Base-by-base conservation (phyloP, 2,888 invertebrate species). In the Hydrotaea cyrtoneurina region DNA sequence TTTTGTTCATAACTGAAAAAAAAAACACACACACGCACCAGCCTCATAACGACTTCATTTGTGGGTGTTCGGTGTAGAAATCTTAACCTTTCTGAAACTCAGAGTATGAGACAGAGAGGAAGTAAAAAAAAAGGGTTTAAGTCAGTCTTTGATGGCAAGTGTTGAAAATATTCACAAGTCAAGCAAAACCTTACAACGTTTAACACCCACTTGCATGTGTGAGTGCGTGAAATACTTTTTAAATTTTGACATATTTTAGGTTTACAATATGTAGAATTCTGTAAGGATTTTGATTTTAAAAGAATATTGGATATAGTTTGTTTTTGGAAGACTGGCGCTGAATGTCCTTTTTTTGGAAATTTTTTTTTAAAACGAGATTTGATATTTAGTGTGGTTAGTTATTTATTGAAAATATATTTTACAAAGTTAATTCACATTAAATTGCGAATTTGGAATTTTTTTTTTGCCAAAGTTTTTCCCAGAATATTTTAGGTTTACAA, bases 1-100 rank as follows among this genome's bases (percentile, higher is more conserved):
- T 80, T 84, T 73, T 57, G 76, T 82, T 82, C 79, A 82, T 79
- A 79, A 50, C 74, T 39, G n/a, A 10, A 19, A 72, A 72, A n/a
- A n/a, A n/a, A n/a, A n/a, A n/a, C n/a, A n/a, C n/a, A n/a, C n/a
- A n/a, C 21, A 26, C 17, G 19, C n/a, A 43, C 0, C 39, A 39
- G 39, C 1, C 39, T 55, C 5, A 19, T 13, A 53, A 21, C 21
- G 55, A 21, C 19, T 55, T 55, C 10, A 55, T 55, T 19, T n/a
- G 0, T 4, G 15, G 53, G 19, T 17, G 17, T 7, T 8, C 15
- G 19, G 19, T 11, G 5, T 7, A 53, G n/a, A 53, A 53, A 53
- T 53, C 53, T 53, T 53, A 19, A 19, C 53, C 31, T 31, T 31
- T 31, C 7, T 31, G n/a, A n/a, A n/a, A n/a, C n/a, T n/a, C n/a